phyloP scores from a whole-genome alignment of 2,797 vertebrate genomes.

The Phalanger gymnotis region DNA sequence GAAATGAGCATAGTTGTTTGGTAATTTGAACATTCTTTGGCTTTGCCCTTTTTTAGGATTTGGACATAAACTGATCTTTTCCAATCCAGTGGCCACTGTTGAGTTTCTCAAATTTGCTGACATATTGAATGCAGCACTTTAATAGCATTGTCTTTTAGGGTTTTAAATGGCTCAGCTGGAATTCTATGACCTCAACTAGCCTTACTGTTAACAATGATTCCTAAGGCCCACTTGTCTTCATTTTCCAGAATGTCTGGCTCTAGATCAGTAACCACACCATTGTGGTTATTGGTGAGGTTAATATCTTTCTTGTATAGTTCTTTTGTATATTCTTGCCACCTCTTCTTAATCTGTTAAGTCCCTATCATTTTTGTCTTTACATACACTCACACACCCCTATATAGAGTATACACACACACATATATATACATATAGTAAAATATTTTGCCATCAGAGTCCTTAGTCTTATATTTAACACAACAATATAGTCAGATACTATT shows the following conservation, averaged over 20 bases:
- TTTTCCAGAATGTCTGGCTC: too few species aligned
- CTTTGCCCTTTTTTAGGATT: neutral
- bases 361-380: neutral
- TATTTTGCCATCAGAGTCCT: neutral
- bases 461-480: constrained; percentile 6
- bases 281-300: neutral
- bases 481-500: neutral
- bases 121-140: too few species aligned
- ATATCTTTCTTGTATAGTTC: neutral
- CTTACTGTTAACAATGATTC: neutral
- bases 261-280: neutral
- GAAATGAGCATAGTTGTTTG: neutral
- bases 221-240: neutral
- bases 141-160: neutral
- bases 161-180: neutral
- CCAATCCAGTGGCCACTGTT: neutral
- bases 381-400: too few species aligned
- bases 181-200: neutral
- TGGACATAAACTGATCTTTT: neutral
- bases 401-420: neutral
- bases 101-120: neutral
- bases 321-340: neutral
- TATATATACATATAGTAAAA: neutral
- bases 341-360: neutral
- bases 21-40: neutral